Base-by-base conservation (phyloP, 1,140 invertebrate species). In the Drosophila kikkawai region DNA sequence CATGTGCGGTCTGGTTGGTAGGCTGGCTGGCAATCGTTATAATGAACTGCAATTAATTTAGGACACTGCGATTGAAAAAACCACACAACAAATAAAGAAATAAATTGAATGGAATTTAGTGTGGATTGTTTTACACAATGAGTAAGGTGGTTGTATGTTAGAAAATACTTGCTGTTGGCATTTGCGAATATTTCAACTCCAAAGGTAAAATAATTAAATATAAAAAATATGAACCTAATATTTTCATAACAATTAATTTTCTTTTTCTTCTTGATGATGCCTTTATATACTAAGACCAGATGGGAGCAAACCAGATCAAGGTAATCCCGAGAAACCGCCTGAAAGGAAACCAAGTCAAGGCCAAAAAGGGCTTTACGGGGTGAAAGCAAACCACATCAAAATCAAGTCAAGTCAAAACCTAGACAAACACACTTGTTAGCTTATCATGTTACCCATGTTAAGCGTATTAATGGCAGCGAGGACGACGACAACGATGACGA, bases 361-460 rank as follows among this genome's bases (percentile, higher is more conserved):
- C 84, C 56, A 39, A 45, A 66, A 79, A 58, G 50, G 50, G 13
- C 63, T 63, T 63, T 65, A 44, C 36, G 22, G 42, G 51, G 55
- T 58, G 69, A 68, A 26, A 22, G 42, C 37, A 39, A 86, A 75
- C 69, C 79, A 82, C 71, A 77, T 80, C 60, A 88, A 78, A 88
- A 84, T 78, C 84, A 79, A 90, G 85, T 78, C 84, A 79, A 90
- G 85, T 85, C 78, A 85, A 80, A 79, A 69, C 78, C 81, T 84
- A 88, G 84, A 81, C 85, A 88, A 88, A 90, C 84, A 88, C 75
- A 82, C 84, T 88, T 90, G 85, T 88, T 90, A 81, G 85, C 85
- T 90, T 88, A 88, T 91, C 85, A 91, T 88, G 85, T 85, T 90
- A 85, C 85, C 79, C 82, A 88, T 81, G 84, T 90, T 90, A 90